Conservation (phyloP, 37 sponge, comb jelly and placozoan species). For the Eunapius fragilis region DNA sequence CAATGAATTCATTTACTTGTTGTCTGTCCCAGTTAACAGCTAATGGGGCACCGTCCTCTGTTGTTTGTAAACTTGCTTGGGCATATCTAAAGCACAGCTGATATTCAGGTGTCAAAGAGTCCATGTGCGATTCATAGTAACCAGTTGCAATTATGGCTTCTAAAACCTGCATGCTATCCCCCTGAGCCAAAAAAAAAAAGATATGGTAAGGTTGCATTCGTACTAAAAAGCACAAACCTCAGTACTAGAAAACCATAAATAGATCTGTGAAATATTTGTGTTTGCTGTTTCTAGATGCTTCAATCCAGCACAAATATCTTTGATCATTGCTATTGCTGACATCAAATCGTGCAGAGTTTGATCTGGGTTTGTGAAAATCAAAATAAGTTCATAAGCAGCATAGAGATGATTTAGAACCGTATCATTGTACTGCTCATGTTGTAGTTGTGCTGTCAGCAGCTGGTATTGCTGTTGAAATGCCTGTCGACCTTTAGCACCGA, state of each 20-base stretch:
- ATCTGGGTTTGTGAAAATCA: constrained; percentile 66
- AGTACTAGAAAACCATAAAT: constrained; percentile 85
- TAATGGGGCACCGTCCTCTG: neutral
- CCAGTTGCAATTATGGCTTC: neutral
- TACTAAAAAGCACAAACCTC: constrained; percentile 41
- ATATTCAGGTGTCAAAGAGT: neutral
- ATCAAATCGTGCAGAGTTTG: constrained; percentile 60
- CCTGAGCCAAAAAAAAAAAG: neutral
- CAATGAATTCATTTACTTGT: neutral
- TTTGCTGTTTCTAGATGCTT: constrained; percentile 72
- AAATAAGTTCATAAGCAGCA: constrained; percentile 79
- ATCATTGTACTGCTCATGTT: constrained; percentile 92
- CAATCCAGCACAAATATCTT: constrained; percentile 23
- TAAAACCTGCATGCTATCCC: neutral
- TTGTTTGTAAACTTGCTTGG: neutral
- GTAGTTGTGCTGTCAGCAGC: constrained; percentile 79
- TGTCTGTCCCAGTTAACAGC: neutral
- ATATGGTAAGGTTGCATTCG: no score
- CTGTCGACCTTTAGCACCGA: constrained; percentile 41
- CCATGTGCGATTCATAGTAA: neutral
- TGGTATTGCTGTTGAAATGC: constrained; percentile 70
- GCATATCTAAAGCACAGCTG: neutral
- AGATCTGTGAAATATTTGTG: constrained; percentile 78
- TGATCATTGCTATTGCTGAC: constrained; percentile 42
- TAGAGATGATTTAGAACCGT: constrained; percentile 83